phyloP scores from a whole-genome alignment of 2,113 vertebrate genomes.

The Monopterus albus region DNA sequence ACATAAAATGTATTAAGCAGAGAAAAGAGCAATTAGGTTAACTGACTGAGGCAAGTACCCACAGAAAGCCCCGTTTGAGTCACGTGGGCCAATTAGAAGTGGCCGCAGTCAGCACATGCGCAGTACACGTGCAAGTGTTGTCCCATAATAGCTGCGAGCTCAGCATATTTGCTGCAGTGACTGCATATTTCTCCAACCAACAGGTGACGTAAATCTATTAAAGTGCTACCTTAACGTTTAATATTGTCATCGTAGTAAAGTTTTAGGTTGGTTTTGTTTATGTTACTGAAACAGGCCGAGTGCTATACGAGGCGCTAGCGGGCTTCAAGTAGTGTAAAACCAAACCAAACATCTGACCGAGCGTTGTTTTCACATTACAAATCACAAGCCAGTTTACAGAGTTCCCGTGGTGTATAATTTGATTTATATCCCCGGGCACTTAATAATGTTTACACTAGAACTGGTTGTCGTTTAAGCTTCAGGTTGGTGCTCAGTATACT shows the following conservation, averaged over 20 bases:
- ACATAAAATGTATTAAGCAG: neutral
- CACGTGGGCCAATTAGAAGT: constrained; percentile 36
- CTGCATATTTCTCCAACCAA: neutral
- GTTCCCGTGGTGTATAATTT: constrained; percentile 24
- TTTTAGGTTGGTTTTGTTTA: fast-evolving
- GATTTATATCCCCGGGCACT: neutral
- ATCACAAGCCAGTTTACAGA: neutral
- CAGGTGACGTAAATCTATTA: constrained; percentile 45
- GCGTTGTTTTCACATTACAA: neutral
- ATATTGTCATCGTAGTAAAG: neutral
- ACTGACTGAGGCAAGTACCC: no score
- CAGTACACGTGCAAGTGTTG: constrained; percentile 8
- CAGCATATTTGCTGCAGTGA: constrained; percentile 14
- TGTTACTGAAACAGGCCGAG: neutral
- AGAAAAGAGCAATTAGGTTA: neutral
- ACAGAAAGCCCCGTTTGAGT: no score
- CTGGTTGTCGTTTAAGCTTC: no score
- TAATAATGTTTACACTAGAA: neutral
- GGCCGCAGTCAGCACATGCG: constrained; percentile 36
- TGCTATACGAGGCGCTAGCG: neutral
- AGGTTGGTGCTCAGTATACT: no score
- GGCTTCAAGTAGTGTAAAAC: neutral
- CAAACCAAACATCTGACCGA: constrained; percentile 18
- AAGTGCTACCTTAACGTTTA: neutral
- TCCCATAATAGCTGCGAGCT: neutral